Evolutionary conservation across 2,888 invertebrate genomes (phyloP).

Genomic region (Dryobotodes eremita): DNA sequence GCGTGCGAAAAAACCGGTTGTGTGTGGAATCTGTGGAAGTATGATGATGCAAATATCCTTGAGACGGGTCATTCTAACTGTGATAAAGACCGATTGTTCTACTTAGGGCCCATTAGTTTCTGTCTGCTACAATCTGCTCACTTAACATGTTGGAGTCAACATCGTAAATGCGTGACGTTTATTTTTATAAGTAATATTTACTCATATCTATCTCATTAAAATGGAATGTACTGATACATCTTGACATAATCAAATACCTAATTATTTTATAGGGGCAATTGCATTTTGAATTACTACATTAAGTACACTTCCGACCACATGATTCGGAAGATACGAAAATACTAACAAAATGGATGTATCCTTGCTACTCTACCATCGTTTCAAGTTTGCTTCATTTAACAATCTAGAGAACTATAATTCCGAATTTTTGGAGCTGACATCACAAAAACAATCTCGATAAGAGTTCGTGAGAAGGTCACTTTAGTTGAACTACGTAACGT

Average conservation of each 20-base stretch:
- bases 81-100: conserved; percentile 71
- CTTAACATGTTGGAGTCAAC: conserved; percentile 22
- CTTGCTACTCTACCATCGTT: conserved; percentile 16
- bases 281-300: not conserved
- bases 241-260: not conserved
- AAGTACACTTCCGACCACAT: not conserved
- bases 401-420: conserved; percentile 22
- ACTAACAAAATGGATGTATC: not conserved
- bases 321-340: not conserved
- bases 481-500: conserved; percentile 47
- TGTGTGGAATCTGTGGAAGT: conserved; percentile 64
- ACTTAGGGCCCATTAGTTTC: conserved; percentile 57
- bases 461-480: conserved; percentile 61
- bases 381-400: conserved; percentile 25
- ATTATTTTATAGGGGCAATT: conserved; percentile 2
- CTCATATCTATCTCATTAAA: conserved; percentile 18
- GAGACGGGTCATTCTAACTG: conserved; percentile 72
- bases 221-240: conserved; percentile 2
- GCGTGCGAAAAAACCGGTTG: conserved; percentile 77
- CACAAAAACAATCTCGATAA: conserved; percentile 54
- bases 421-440: conserved; percentile 35
- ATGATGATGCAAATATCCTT: conserved; percentile 79
- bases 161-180: conserved; percentile 15
- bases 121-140: conserved; percentile 51
- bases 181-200: conserved; percentile 26